phyloP scores from a whole-genome alignment of 2,797 vertebrate species.

The Gambelia wislizenii region DNA sequence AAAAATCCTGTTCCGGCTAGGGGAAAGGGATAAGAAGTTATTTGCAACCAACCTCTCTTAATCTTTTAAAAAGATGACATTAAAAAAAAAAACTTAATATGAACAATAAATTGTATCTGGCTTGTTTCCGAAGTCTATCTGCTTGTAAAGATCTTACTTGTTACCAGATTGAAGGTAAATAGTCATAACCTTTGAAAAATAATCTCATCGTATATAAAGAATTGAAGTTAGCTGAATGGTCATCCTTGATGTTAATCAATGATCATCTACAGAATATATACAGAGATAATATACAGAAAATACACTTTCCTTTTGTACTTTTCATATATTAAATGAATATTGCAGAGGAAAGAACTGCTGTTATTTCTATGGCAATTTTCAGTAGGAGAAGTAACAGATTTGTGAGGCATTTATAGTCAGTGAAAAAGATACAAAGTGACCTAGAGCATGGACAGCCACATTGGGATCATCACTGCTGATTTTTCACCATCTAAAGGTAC shows the following conservation, averaged over 20 bases:
- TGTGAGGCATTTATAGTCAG: neutral
- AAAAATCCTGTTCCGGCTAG: conserved; percentile 92
- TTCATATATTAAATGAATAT: neutral
- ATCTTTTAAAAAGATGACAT: neutral
- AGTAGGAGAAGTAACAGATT: conserved; percentile 35
- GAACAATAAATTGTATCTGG: neutral
- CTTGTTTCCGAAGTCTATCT: conserved; percentile 1
- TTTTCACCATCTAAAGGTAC: neutral
- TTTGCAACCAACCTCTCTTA: neutral
- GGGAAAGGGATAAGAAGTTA: conserved; percentile 41
- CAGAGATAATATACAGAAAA: neutral
- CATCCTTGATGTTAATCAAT: neutral
- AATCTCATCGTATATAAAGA: neutral
- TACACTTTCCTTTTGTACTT: neutral
- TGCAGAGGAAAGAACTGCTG: neutral
- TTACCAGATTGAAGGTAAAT: neutral
- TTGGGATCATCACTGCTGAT: neutral
- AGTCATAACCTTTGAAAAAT: neutral
- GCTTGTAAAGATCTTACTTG: neutral
- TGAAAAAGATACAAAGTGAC: conserved; percentile 19
- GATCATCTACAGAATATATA: neutral
- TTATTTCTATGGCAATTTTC: conserved; percentile 44
- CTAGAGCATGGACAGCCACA: neutral
- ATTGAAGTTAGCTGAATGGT: neutral
- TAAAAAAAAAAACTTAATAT: neutral